Evolutionary conservation across 2,113 vertebrate genomes (phyloP), one percentile per base, ranked within the genome.

Genomic region (Stegastes partitus): DNA sequence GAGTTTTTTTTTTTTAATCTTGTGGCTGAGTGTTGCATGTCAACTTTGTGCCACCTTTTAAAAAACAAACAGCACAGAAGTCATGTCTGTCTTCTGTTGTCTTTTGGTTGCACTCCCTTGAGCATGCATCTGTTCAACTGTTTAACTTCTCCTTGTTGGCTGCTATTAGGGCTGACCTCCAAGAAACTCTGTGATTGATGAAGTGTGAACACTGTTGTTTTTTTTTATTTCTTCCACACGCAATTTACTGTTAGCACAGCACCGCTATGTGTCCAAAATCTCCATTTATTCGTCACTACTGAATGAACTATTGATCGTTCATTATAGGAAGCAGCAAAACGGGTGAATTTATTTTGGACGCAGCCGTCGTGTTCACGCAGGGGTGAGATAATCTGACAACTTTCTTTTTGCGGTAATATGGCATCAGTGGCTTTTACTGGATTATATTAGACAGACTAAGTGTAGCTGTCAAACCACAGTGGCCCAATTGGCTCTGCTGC

Each of bases 401-500:
- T 25, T 42, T 71, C 49, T 26, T 69, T 47, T 70, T 67, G n/a
- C n/a, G 31, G 64, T 56, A 37, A 26, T 58, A 47, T 47, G 54
- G 58, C 25, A 45, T 65, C 2, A 2, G 16, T 54, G 37, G 16
- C 26, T 58, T 74, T 64, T 61, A 64, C 49, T 70, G 37, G 47
- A 47, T 67, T 45, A 72, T 25, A 68, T 73, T 73, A 74, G 53
- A 68, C 47, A 57, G 54, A 61, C n/a, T 57, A 26, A 74, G 42
- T 53, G 68, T 51, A 21, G 62, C 68, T 77, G 81, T 86, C 73
- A 76, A 74, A 72, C 34, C 58, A n/a, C 53, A 57, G 55, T 16
- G 82, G 68, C 50, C 74, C 59, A 63, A 58, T n/a, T 69, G 79
- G 26, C 74, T 84, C 82, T 63, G 77, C 77, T 73, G 72, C 79